Conservation (phyloP, 2,113 vertebrate species). For the Melanerpes formicivorus region DNA sequence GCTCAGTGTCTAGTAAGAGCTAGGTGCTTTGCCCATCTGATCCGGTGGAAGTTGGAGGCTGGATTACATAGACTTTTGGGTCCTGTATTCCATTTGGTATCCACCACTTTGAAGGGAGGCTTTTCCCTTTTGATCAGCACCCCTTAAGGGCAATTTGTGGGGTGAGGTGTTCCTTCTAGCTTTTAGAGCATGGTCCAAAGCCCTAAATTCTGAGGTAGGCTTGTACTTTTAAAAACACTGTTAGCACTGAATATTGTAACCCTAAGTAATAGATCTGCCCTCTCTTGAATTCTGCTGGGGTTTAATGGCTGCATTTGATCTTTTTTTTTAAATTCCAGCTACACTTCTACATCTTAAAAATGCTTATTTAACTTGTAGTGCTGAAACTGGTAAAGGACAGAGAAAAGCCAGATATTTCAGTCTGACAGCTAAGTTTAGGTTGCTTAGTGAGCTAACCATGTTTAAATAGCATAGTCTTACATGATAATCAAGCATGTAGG, state of each 20-base stretch:
- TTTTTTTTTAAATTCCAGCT: neutral
- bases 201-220: neutral
- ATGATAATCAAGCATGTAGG: neutral
- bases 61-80: neutral
- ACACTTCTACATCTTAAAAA: neutral
- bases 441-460: neutral
- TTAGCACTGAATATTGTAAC: neutral
- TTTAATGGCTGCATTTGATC: neutral
- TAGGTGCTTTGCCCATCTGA: neutral
- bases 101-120: neutral
- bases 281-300: neutral
- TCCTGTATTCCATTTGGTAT: neutral
- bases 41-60: neutral
- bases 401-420: constrained; percentile 6
- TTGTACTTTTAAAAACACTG: neutral
- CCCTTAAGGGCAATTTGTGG: neutral
- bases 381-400: neutral
- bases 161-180: neutral
- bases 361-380: neutral
- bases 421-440: neutral
- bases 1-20: neutral
- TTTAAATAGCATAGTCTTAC: neutral
- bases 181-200: neutral
- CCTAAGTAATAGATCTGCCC: neutral
- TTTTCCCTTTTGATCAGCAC: neutral